phyloP scores from a whole-genome alignment of 2,797 vertebrate genomes.

The Sebastes trivittatus region DNA sequence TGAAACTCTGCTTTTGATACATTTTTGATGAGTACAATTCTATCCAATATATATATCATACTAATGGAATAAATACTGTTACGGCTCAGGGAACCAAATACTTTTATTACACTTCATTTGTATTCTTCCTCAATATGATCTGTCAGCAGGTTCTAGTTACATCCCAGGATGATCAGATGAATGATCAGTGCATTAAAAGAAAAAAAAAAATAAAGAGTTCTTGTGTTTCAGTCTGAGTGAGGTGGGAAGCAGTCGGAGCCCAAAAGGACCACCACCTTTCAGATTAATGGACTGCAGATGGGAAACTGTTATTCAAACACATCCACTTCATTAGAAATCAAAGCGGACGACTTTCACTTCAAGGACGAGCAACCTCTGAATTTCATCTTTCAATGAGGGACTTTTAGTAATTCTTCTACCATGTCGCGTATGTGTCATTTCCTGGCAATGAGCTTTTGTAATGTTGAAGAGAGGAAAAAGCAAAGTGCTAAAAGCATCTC shows the following conservation, averaged over 20 bases:
- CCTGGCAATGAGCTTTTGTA: not conserved
- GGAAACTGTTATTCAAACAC: conserved; percentile 11
- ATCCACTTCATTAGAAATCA: conserved; percentile 22
- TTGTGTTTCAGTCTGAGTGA: not conserved
- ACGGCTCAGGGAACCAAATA: not conserved
- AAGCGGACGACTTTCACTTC: conserved; percentile 9
- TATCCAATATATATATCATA: not conserved
- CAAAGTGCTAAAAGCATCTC: not conserved
- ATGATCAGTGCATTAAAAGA: not conserved
- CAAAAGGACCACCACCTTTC: not conserved
- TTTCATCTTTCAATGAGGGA: conserved; percentile 2
- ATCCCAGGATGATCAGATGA: not conserved
- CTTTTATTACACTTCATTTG: not conserved
- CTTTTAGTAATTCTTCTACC: not conserved
- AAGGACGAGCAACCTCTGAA: conserved; percentile 16
- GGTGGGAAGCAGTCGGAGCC: not conserved
- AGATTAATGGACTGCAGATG: not conserved
- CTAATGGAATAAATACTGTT: not conserved
- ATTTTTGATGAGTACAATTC: not conserved
- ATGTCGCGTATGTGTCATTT: not conserved
- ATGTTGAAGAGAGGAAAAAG: not conserved
- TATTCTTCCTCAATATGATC: not conserved
- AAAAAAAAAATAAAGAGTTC: not conserved
- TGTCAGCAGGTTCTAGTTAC: not conserved
- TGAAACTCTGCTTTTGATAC: not conserved